Base-by-base conservation (phyloP, 2,888 invertebrate genomes). In the Galerucella nymphaeae region DNA sequence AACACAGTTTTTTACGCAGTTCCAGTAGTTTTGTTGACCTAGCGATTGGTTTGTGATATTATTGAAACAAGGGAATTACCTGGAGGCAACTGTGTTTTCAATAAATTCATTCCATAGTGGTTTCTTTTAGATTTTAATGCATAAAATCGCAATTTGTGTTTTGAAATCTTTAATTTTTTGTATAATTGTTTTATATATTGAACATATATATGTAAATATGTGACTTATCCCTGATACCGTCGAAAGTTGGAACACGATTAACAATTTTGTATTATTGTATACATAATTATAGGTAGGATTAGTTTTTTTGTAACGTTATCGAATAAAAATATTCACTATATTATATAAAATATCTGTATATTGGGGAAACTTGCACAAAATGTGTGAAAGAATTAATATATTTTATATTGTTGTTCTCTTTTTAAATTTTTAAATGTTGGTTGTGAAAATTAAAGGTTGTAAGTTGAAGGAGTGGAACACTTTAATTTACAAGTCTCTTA, bases 371-470 rank as follows among this genome's bases (percentile, higher is more conserved):
- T 42, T 83, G 83, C 84, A 84, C 84, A 84, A 78, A 69, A 69
- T 45, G 58, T 73, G 53, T 69, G 70, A 70, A 72, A 78, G 66
- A 77, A 80, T 80, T 69, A 55, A 80, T 81, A 83, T 82, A 83
- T 84, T 84, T 84, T 84, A 81, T 83, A 85, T 82, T 81, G 82
- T 84, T 85, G 79, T 83, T 84, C 83, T 81, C 80, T 83, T 84
- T 83, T 81, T 79, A 82, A 82, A 77, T 81, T 76, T 79, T 80
- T 80, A 77, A 80, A 73, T 80, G 80, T 83, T 80, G 83, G 83
- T 84, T 84, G 83, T 83, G 82, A 81, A 81, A 81, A 78, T 79
- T 79, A 78, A 76, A 75, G 72, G 76, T 78, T 80, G 78, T 75
- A 71, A 74, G 78, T 78, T 78, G 73, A 80, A 80, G 81, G 74